phyloP scores from a whole-genome alignment of 2,113 vertebrate species.

The Oryzias melastigma region DNA sequence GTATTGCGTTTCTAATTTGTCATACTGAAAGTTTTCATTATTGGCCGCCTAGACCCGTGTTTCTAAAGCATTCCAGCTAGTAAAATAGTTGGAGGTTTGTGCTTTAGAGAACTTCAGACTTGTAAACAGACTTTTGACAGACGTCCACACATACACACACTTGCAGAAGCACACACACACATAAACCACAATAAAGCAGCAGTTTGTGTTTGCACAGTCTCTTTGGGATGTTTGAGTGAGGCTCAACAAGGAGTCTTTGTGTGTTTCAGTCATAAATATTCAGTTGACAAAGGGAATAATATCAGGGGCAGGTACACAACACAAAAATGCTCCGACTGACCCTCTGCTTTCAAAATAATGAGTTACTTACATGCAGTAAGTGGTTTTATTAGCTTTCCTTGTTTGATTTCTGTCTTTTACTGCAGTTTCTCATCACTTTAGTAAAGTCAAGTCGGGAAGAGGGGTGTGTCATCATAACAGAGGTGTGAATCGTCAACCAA shows the following conservation, averaged over 20 bases:
- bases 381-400: not conserved
- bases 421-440: slow-evolving; percentile 11
- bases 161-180: too few relatives aligned
- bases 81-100: slow-evolving; percentile 60
- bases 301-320: slow-evolving; percentile 7
- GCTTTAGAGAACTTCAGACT: slow-evolving; percentile 55
- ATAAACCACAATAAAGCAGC: slow-evolving; percentile 37
- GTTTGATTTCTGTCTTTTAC: slow-evolving; percentile 16
- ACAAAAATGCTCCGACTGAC: slow-evolving; percentile 18
- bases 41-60: slow-evolving; percentile 20
- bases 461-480: not conserved
- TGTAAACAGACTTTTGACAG: slow-evolving; percentile 66
- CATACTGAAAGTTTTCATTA: too few relatives aligned
- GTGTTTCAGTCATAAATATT: slow-evolving; percentile 59
- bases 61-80: slow-evolving; percentile 50
- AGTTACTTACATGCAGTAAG: not conserved
- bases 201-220: slow-evolving; percentile 53
- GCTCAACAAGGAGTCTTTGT: slow-evolving; percentile 37
- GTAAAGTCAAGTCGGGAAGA: slow-evolving; percentile 11
- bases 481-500: too few relatives aligned
- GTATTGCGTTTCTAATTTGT: too few relatives aligned
- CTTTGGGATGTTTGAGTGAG: slow-evolving; percentile 55
- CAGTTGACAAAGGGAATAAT: slow-evolving; percentile 39
- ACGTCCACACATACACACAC: slow-evolving; percentile 19
- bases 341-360: slow-evolving; percentile 33